Base-by-base conservation (phyloP, 2,113 vertebrate species). In the Aegotheles bennettii region DNA sequence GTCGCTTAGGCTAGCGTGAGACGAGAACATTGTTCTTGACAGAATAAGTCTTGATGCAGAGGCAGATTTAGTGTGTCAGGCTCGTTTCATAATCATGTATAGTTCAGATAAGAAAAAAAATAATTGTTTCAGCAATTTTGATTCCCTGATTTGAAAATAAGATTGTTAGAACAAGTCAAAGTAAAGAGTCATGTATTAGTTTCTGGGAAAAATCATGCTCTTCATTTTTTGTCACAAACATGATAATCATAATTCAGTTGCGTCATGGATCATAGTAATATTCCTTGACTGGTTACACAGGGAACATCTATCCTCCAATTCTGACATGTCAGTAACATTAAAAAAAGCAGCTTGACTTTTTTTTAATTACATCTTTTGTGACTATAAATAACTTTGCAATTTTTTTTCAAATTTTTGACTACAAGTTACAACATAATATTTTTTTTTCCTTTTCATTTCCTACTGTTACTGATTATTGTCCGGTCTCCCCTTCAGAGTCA, bases 41-140 rank as follows among this genome's bases (percentile, higher is more conserved):
- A 95, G 91, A 95, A 33, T 77, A 96, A 97, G 95, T 97, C 96
- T 96, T 93, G 94, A 96, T 97, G 94, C 64, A 91, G 84, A 73
- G 76, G 76, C 94, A 96, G 90, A 94, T 97, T 87, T 84, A 92
- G 84, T 96, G 93, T 97, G 93, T 88, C 91, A 97, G 88, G 87
- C 92, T 95, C 51, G 87, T 93, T 95, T 96, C 95, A 93, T 97
- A 95, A 95, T 80, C 81, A 71, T 69, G 43, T 87, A 48, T 69
- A 87, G 83, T 93, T 87, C 64, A 77, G 63, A 31, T 91, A 63
- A 82, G 51, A 11, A 43, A 75, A 92, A 92, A 87, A 38, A n/a
- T 25, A 56, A 29, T 3, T 71, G 50, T 84, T 87, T 74, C 73
- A 74, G 43, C 68, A 86, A 67, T 84, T 94, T 93, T 68, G 60